Percentiles rank a stretch among this genome's conserved stretches.
These are phyloP conservation scores for Andrena marginata DNA, from an alignment of 2,888 invertebrate genomes.

Conservation along the genomic window DNA sequence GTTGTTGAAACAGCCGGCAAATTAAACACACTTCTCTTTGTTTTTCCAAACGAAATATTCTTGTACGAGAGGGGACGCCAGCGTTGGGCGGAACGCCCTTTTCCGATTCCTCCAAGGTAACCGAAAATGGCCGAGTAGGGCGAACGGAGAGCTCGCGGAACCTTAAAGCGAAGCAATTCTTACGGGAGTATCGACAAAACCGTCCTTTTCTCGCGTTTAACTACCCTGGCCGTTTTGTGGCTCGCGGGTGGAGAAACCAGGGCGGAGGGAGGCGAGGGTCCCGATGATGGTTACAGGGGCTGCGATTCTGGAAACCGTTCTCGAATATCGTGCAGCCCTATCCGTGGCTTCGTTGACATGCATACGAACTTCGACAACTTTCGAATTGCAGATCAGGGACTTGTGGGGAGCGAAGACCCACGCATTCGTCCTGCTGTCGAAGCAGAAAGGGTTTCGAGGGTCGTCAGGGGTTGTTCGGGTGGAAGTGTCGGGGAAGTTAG, in stretches of 20 bases:
- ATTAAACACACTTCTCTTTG: neutral
- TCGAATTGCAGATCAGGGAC: constrained; percentile 53
- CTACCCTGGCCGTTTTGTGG: constrained; percentile 45
- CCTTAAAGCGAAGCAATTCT: constrained; percentile 3
- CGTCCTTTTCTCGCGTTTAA: constrained; percentile 46
- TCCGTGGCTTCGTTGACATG: constrained; percentile 52
- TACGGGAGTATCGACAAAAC: constrained; percentile 30
- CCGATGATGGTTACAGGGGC: constrained; percentile 46
- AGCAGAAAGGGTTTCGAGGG: constrained; percentile 4
- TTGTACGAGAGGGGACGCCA: neutral
- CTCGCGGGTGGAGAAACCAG: constrained; percentile 23
- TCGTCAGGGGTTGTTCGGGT: neutral
- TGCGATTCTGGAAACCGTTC: constrained; percentile 55
- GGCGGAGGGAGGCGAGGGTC: constrained; percentile 20
- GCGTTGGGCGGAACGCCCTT: neutral
- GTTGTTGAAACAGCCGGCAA: neutral
- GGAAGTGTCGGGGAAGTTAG: too few relatives aligned
- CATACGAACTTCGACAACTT: constrained; percentile 63
- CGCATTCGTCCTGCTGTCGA: constrained; percentile 18
- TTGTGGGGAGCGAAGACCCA: constrained; percentile 19
- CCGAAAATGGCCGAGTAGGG: too few relatives aligned
- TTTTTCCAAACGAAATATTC: neutral
- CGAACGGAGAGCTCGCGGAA: too few relatives aligned
- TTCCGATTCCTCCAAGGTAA: neutral
- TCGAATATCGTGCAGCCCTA: constrained; percentile 35